Conservation (phyloP, 2,888 invertebrate species). For the Dastarcus helophoroides region DNA sequence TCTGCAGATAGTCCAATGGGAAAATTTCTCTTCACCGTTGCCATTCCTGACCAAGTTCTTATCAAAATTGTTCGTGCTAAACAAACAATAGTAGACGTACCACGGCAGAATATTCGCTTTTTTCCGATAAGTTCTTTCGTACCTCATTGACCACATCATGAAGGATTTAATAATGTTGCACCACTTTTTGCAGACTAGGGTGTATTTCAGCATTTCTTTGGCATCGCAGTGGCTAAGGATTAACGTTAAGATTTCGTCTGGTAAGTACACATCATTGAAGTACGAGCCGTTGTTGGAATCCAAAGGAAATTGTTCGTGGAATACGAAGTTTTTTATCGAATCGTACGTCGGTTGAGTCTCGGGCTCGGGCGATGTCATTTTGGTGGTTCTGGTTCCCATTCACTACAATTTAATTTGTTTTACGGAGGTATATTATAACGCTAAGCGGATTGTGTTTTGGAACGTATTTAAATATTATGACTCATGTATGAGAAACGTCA, state of each 20-base stretch:
- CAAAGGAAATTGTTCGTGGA: conserved; percentile 14
- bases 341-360: too few relatives aligned
- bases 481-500: too few relatives aligned
- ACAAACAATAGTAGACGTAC: conserved; percentile 36
- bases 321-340: conserved; percentile 17
- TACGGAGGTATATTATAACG: too few relatives aligned
- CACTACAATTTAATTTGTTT: too few relatives aligned
- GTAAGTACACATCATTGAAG: conserved; percentile 32
- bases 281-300: conserved; percentile 30
- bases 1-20: conserved; percentile 34
- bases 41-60: conserved; percentile 42
- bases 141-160: conserved; percentile 25
- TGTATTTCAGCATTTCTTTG: conserved; percentile 33
- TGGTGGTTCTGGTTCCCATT: too few relatives aligned
- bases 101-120: conserved; percentile 30
- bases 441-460: too few relatives aligned
- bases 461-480: too few relatives aligned
- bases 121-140: conserved; percentile 19
- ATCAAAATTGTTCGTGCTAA: conserved; percentile 33
- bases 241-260: conserved; percentile 39
- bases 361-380: too few relatives aligned
- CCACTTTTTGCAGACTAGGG: conserved; percentile 43
- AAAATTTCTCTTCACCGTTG: conserved; percentile 35
- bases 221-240: conserved; percentile 36
- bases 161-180: conserved; percentile 34